Percentiles rank a stretch among this genome's conserved stretches.
Conservation (phyloP, 2,113 vertebrate genomes). For the Pygoscelis adeliae region DNA sequence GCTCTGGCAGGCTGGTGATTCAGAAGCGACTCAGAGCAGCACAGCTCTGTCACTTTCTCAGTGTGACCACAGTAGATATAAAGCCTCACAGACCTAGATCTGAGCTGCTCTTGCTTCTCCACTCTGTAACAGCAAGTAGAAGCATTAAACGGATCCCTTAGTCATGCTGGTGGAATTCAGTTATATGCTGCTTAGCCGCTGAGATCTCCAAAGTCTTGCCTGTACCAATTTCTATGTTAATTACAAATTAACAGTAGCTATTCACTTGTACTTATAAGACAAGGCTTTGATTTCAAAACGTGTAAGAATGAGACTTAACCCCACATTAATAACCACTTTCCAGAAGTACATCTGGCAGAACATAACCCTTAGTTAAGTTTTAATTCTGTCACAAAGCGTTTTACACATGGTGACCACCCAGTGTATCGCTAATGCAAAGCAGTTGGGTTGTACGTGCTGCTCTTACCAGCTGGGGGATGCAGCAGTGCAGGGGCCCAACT, state of each 20-base stretch:
- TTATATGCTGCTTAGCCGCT: background rate
- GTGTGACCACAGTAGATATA: background rate
- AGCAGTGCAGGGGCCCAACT: background rate
- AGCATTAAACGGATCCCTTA: background rate
- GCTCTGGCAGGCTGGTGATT: background rate
- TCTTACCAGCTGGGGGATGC: background rate
- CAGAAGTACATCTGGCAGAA: slow-evolving; percentile 1
- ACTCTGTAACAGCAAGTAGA: background rate
- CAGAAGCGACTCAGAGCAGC: background rate
- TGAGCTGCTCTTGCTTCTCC: background rate
- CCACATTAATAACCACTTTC: background rate
- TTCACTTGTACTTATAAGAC: background rate
- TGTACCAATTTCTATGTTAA: background rate
- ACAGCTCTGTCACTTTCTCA: background rate
- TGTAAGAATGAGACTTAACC: background rate
- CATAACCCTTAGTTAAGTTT: background rate
- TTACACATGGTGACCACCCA: background rate
- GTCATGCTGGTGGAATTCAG: background rate
- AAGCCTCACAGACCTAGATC: background rate
- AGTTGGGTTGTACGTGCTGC: background rate
- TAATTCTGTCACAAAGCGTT: background rate
- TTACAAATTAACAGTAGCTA: background rate
- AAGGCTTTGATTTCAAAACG: slow-evolving; percentile 12
- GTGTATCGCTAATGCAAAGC: background rate
- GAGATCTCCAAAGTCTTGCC: background rate